Percentiles rank a stretch among this genome's conserved stretches.
Evolutionary conservation across 2,888 invertebrate genomes (phyloP).

Genomic region (Hartigia nigra): DNA sequence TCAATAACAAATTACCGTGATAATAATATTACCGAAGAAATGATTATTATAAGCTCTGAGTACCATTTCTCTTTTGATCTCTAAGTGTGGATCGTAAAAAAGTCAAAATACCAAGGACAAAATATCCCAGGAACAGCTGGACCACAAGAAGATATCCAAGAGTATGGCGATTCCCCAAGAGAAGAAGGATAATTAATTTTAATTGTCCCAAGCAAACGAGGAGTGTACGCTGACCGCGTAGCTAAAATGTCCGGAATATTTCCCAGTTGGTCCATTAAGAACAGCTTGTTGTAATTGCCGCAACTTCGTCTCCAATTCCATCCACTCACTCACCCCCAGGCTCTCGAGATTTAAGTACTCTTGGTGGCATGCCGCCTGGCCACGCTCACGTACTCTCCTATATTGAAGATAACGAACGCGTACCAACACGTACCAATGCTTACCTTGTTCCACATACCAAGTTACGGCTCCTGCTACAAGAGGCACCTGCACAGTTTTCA

Average conservation of each 20-base stretch:
- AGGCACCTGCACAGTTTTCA: slow-evolving; percentile 6
- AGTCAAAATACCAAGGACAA: not conserved
- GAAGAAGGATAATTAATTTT: slow-evolving; percentile 56
- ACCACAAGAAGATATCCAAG: slow-evolving; percentile 37
- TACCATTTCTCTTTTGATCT: not conserved
- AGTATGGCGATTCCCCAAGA: slow-evolving; percentile 28
- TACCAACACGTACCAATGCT: slow-evolving; percentile 3
- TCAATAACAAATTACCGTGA: not conserved
- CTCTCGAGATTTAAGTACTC: slow-evolving; percentile 51
- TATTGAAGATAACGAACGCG: not conserved
- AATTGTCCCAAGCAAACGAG: slow-evolving; percentile 48
- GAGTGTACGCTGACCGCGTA: slow-evolving; percentile 39
- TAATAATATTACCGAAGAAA: not conserved
- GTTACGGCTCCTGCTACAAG: slow-evolving; percentile 16
- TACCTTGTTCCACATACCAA: slow-evolving; percentile 28
- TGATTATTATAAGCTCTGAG: not conserved
- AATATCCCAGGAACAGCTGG: slow-evolving; percentile 37
- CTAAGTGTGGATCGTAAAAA: not conserved
- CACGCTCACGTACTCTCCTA: slow-evolving; percentile 45
- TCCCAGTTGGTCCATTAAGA: slow-evolving; percentile 53
- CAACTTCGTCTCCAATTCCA: slow-evolving; percentile 9
- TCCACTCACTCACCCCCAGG: slow-evolving; percentile 21
- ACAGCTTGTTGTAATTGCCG: slow-evolving; percentile 50
- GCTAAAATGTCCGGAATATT: slow-evolving; percentile 55
- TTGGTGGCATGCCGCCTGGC: slow-evolving; percentile 38